Percentiles rank a stretch among this genome's conserved stretches.
These are phyloP conservation scores for Marmota monax DNA, from an alignment of 2,113 vertebrate species.

Conservation along the genomic window DNA sequence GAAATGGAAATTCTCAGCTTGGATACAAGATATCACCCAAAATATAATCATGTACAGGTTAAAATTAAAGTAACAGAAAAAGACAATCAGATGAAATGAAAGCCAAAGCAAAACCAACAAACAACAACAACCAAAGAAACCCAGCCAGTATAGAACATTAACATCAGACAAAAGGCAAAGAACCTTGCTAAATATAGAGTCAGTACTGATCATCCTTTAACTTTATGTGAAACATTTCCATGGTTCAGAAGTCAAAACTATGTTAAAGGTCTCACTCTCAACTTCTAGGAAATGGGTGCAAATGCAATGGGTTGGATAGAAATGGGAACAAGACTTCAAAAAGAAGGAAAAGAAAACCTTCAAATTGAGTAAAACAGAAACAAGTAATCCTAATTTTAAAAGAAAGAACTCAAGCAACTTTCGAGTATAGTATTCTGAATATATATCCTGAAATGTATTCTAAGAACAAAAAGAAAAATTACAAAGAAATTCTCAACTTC, in stretches of 20 bases:
- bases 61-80: conserved; percentile 29
- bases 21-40: background rate
- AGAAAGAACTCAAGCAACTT: background rate
- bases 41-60: background rate
- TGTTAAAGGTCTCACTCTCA: background rate
- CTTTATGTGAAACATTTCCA: background rate
- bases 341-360: conserved; percentile 40
- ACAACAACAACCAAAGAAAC: background rate
- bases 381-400: background rate
- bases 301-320: background rate
- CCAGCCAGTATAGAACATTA: background rate
- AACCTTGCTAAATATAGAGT: background rate
- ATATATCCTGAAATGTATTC: too few species aligned
- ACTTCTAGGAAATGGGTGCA: background rate
- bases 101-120: background rate
- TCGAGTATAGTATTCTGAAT: too few species aligned
- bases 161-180: background rate
- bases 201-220: background rate
- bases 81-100: background rate
- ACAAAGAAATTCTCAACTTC: too few species aligned
- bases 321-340: background rate
- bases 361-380: background rate
- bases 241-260: conserved; percentile 16
- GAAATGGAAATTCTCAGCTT: conserved; percentile 17
- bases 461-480: too few species aligned